Evolutionary conservation across 2,888 invertebrate species (phyloP).

Genomic region (Aplocera efformata): DNA sequence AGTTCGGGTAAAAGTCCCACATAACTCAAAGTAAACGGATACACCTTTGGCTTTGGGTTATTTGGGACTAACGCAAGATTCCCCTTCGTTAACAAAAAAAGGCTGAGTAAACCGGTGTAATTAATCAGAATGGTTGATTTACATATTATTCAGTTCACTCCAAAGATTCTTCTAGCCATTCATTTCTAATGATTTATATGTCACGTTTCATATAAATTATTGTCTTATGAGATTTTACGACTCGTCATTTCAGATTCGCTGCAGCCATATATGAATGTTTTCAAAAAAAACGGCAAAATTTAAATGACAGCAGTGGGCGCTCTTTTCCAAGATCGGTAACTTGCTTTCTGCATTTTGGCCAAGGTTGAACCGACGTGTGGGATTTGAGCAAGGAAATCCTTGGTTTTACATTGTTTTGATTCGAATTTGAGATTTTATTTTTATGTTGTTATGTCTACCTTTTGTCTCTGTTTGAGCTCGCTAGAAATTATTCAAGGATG

Average conservation of each 20-base stretch:
- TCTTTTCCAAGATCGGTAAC: constrained; percentile 27
- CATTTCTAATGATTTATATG: constrained; percentile 15
- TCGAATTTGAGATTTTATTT: constrained; percentile 14
- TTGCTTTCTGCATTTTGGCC: constrained; percentile 33
- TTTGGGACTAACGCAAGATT: too few relatives aligned
- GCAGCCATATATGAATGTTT: constrained; percentile 30
- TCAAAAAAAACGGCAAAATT: constrained; percentile 31
- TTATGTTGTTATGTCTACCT: neutral
- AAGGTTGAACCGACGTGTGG: constrained; percentile 24
- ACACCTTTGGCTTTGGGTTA: too few relatives aligned
- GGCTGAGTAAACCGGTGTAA: too few relatives aligned
- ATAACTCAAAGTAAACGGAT: too few relatives aligned
- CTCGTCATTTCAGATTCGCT: constrained; percentile 24
- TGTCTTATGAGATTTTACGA: constrained; percentile 30
- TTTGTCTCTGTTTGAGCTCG: too few relatives aligned
- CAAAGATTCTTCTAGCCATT: too few relatives aligned
- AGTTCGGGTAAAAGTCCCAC: too few relatives aligned
- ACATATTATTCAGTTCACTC: too few relatives aligned
- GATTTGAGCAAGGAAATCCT: constrained; percentile 19
- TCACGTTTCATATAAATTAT: constrained; percentile 21
- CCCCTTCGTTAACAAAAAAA: too few relatives aligned
- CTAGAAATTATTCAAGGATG: too few relatives aligned
- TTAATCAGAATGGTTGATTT: too few relatives aligned
- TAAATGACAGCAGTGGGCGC: constrained; percentile 31
- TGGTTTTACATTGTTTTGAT: constrained; percentile 26